These are phyloP conservation scores for Altica lythri DNA, from an alignment of 2,888 invertebrate genomes.

Conservation along the genomic window DNA sequence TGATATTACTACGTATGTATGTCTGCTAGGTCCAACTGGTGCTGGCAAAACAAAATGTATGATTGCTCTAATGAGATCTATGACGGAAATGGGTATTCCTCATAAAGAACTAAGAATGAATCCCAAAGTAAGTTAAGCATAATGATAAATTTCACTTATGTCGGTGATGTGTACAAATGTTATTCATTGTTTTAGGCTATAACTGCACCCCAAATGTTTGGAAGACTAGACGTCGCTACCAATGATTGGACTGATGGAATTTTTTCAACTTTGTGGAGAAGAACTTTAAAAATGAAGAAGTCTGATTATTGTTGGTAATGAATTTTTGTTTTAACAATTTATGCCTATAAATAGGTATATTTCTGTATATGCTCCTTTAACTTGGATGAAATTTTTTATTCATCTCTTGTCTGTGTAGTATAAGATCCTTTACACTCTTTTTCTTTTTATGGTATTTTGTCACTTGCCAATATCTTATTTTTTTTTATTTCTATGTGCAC, in stretches of 20 bases:
- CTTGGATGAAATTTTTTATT: no score
- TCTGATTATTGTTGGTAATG: slow-evolving; percentile 71
- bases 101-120: slow-evolving; percentile 90
- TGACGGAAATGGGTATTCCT: slow-evolving; percentile 77
- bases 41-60: slow-evolving; percentile 86
- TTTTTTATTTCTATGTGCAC: no score
- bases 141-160: background rate
- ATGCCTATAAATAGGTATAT: no score
- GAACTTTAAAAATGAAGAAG: slow-evolving; percentile 78
- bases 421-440: no score
- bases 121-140: slow-evolving; percentile 69
- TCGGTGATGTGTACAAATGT: no score
- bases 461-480: no score
- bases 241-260: slow-evolving; percentile 96
- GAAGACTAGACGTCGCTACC: slow-evolving; percentile 84
- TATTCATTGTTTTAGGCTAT: slow-evolving; percentile 74
- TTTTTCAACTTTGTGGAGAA: slow-evolving; percentile 87
- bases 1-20: slow-evolving; percentile 15
- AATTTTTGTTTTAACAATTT: background rate
- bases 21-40: slow-evolving; percentile 75
- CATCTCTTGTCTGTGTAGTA: no score
- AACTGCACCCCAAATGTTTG: slow-evolving; percentile 92
- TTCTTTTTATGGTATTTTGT: no score
- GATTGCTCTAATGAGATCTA: slow-evolving; percentile 74
- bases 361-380: no score